phyloP scores from a whole-genome alignment of 2,888 invertebrate genomes.

The Drosophila anceps region DNA sequence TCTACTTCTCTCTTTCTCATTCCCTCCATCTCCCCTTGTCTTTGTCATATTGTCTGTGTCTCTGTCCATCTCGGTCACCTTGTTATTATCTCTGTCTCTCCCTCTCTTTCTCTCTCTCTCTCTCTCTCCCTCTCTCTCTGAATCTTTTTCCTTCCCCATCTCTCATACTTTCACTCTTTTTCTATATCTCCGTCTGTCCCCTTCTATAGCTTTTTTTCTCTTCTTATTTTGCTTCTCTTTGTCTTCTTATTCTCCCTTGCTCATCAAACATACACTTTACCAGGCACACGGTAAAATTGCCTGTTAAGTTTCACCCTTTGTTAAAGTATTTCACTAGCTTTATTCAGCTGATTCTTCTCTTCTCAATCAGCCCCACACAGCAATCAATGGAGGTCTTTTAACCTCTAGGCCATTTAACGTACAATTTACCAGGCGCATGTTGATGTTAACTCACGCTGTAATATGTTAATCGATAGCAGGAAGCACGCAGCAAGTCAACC shows the following conservation, averaged over 20 bases:
- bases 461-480: constrained; percentile 15
- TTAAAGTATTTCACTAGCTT: neutral
- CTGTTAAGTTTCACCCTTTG: no score
- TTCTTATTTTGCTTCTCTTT: no score
- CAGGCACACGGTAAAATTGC: neutral
- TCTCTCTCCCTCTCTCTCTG: no score
- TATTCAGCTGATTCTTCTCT: neutral
- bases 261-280: neutral
- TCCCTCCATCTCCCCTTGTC: no score
- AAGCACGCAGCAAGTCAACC: constrained; percentile 14
- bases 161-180: neutral
- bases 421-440: constrained; percentile 14
- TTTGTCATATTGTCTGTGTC: no score
- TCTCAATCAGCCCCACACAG: neutral
- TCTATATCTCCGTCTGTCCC: no score
- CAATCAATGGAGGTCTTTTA: neutral
- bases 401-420: neutral
- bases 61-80: no score
- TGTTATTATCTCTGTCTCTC: no score
- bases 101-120: neutral
- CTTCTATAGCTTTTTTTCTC: no score
- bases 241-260: neutral
- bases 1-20: no score
- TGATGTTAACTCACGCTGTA: neutral
- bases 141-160: neutral